Conservation (phyloP, 2,797 vertebrate genomes). For the Rhinoraja longicauda region DNA sequence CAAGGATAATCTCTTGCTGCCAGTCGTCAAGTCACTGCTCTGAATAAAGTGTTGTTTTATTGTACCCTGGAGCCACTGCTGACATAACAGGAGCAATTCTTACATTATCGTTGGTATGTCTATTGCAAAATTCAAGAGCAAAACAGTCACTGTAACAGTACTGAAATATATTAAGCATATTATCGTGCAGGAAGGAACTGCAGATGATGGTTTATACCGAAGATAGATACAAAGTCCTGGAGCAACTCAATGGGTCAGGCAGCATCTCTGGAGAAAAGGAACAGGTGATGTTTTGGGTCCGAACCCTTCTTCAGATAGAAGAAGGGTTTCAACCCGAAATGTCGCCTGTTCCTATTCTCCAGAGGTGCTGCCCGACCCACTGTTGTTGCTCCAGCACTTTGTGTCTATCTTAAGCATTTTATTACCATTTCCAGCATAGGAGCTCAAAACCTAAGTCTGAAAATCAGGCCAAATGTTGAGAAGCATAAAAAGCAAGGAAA, state of each 20-base stretch:
- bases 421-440: neutral
- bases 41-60: neutral
- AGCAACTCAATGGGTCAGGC: no score
- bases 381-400: no score
- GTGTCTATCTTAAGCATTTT: neutral
- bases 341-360: no score
- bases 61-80: neutral
- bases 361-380: no score
- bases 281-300: no score
- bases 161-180: neutral
- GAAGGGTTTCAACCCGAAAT: no score
- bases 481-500: no score
- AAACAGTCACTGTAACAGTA: neutral
- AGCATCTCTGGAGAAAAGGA: no score
- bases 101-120: neutral
- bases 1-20: neutral
- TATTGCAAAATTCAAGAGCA: neutral
- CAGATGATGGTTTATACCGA: no score
- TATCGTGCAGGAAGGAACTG: neutral
- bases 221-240: no score
- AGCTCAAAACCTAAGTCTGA: neutral
- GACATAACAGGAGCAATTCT: neutral
- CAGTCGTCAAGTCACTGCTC: neutral
- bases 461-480: no score
- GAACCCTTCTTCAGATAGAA: no score